Base-by-base conservation (phyloP, 53 echinoderm and acorn worm species). In the Mesocentrotus franciscanus region DNA sequence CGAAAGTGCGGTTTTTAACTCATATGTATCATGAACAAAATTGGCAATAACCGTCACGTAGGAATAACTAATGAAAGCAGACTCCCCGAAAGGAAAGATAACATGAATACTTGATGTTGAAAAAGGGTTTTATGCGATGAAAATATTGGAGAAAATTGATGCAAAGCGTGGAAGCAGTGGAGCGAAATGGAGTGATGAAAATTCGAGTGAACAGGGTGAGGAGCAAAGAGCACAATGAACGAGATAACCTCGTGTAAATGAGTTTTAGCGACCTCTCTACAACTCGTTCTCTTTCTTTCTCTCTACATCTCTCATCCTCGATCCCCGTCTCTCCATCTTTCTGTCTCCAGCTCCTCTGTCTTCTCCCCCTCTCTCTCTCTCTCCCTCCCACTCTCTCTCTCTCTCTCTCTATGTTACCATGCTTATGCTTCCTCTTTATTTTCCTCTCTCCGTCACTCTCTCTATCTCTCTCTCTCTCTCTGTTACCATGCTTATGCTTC, bases 101-200 rank as follows among this genome's bases (percentile, higher is more conserved):
- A 11, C 9, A 76, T 22, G 12, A 13, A 81, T 81, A 39, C 18
- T 81, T 81, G 42, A 81, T 39, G 16, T 22, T 9, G 49, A 39
- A 81, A 76, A 33, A n/a, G 13, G 76, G 68, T 68, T 68, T 68
- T 24, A 24, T 68, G 29, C n/a, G 17, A 81, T 39, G 33, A 81
- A 81, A 39, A 39, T 39, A 13, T 36, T 18, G 81, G 15, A 20
- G 42, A 81, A 81, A 81, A 81, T 10, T 81, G 18, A 42, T 16
- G 42, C 81, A 39, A 17, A 17, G 81, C 12, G 42, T 81, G 42
- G 42, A 81, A 20, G 81, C 81, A 36, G 36, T 42, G 81, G 20
- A 39, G 81, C 81, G 22, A 81, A 81, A 33, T 81, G 33, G 81
- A 81, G 18, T 42, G 81, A 81, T 81, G 81, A 39, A 16, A 81